Evolutionary conservation across 2,888 invertebrate species (phyloP), one percentile per base, ranked within the genome.

Genomic region (Epistrophella euchroma): DNA sequence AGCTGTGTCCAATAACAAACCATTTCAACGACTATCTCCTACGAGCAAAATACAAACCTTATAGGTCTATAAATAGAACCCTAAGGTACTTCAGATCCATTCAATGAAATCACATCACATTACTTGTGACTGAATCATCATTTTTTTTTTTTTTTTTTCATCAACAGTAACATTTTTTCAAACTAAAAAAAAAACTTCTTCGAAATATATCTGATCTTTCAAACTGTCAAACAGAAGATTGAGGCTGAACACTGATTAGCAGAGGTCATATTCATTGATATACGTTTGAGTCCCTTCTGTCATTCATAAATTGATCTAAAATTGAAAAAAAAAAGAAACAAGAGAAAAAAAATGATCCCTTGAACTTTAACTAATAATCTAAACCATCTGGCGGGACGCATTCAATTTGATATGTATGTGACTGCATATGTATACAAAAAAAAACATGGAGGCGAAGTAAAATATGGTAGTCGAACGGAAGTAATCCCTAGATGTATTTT

Each of bases 311-410:
- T 76, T 81, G 81, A 71, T 75, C 35, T 40, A 37, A 76, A 58
- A 56, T 43, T 45, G 56, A 56, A 56, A 50, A 60, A 47, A 37
- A 35, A 60, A 56, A 32, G 13, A 35, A 13, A 37, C 74, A 37
- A 47, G 60, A n/a, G n/a, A n/a, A 52, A 60, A 11, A 62, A 37
- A 52, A 50, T 76, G 84, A 80, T 80, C 75, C 75, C 80, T 80
- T 76, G 85, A 85, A 75, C 80, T 75, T 60, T 52, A 60, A 72
- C 64, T 73, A 83, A 80, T 76, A 85, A 56, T 68, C 68, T 62
- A 81, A 80, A 81, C 85, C 85, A 85, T 85, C 81, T 85, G 85
- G 73, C 68, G 81, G 72, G 80, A 75, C 84, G 75, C 84, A 80
- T 76, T 80, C 71, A 81, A 82, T 77, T 77, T 66, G 76, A 66